These are phyloP conservation scores for Chloromyia formosa DNA, from an alignment of 2,888 invertebrate species.

Conservation along the genomic window DNA sequence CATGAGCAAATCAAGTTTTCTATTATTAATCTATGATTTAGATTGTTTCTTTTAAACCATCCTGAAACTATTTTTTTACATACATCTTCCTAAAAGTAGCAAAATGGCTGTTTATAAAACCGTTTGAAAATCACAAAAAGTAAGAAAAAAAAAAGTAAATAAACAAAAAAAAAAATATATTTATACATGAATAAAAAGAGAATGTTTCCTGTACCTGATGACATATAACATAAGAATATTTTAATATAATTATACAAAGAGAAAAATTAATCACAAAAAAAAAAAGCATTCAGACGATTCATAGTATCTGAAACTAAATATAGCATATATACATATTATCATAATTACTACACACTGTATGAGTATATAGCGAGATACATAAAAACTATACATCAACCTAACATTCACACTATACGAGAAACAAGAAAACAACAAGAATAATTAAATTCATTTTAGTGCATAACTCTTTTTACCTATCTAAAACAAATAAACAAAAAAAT, in stretches of 20 bases:
- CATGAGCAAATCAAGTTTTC: too few species aligned
- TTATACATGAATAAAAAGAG: slow-evolving; percentile 21
- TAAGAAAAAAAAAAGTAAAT: not conserved
- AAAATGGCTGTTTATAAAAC: slow-evolving; percentile 9
- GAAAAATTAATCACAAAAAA: slow-evolving; percentile 33
- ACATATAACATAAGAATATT: slow-evolving; percentile 45
- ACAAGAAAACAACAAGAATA: not conserved
- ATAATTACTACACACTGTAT: not conserved
- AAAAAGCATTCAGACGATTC: slow-evolving; percentile 32
- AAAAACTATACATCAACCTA: not conserved
- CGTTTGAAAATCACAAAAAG: not conserved
- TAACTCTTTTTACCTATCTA: not conserved
- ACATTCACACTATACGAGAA: slow-evolving; percentile 8
- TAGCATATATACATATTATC: slow-evolving; percentile 18
- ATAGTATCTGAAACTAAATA: slow-evolving; percentile 3
- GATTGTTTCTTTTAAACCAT: too few species aligned
- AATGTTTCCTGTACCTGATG: slow-evolving; percentile 43
- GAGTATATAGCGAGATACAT: not conserved
- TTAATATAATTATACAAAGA: slow-evolving; percentile 45
- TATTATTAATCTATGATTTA: too few species aligned
- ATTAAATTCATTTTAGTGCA: not conserved
- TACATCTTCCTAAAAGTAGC: not conserved
- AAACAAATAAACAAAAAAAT: too few species aligned
- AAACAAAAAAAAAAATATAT: slow-evolving; percentile 34
- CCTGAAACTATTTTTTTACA: too few species aligned